Percentiles rank a stretch among this genome's conserved stretches.
Conservation (phyloP, 2,797 vertebrate genomes). For the Xenopus petersii region DNA sequence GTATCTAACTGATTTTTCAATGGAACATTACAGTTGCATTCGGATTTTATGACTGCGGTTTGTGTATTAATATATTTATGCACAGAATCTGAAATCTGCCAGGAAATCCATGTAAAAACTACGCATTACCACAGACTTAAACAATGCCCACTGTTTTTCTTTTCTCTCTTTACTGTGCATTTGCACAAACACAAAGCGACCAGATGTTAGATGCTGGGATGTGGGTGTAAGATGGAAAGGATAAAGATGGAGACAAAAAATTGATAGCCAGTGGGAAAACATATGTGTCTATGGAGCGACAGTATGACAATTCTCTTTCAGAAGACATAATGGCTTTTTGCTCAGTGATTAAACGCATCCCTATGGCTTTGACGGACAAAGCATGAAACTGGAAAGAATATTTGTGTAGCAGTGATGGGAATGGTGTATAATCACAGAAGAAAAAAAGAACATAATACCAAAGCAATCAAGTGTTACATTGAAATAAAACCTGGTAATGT, state of each 20-base stretch:
- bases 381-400: conserved; percentile 18
- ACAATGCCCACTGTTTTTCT: conserved; percentile 18
- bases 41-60: not conserved
- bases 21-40: too few relatives aligned
- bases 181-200: conserved; percentile 43
- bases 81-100: not conserved
- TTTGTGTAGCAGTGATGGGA: conserved; percentile 19
- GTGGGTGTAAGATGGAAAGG: conserved; percentile 47
- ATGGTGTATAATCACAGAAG: conserved; percentile 24
- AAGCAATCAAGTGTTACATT: not conserved
- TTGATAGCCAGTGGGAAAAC: conserved; percentile 43
- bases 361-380: conserved; percentile 42
- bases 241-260: conserved; percentile 33
- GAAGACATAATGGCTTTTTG: conserved; percentile 39
- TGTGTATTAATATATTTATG: conserved; percentile 4
- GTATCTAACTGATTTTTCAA: too few relatives aligned
- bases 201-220: conserved; percentile 36
- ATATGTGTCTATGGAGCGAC: conserved; percentile 24
- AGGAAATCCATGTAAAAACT: conserved; percentile 4
- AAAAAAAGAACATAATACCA: conserved; percentile 11
- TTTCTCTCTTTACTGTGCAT: conserved; percentile 15
- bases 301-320: conserved; percentile 29
- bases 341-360: conserved; percentile 34
- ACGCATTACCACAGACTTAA: conserved; percentile 20
- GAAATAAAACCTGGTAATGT: not conserved